These are phyloP conservation scores for Turritopsis rubra DNA, from an alignment of 30 jellyfish, hydroid and myxozoan species.

Conservation along the genomic window DNA sequence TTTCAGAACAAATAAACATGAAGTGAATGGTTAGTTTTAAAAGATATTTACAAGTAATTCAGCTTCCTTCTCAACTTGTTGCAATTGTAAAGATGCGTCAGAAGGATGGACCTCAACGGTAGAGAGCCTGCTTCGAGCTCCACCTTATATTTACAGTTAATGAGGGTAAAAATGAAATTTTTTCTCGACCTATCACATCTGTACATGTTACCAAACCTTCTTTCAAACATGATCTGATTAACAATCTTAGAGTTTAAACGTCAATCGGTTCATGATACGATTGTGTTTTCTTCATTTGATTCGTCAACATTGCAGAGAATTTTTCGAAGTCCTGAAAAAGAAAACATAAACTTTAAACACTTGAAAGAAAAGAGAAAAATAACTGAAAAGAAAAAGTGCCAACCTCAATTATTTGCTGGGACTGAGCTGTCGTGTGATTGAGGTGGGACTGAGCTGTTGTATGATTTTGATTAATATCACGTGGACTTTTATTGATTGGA, in stretches of 20 bases:
- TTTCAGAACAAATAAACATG: neutral
- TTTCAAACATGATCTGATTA: neutral
- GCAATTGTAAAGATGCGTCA: no score
- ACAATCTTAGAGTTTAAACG: neutral
- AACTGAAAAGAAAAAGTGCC: neutral
- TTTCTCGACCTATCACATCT: no score
- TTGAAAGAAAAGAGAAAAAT: neutral
- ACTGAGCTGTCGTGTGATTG: neutral
- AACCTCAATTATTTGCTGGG: slow-evolving; percentile 9
- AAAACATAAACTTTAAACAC: neutral
- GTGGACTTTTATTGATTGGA: neutral
- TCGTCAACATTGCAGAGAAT: slow-evolving; percentile 7
- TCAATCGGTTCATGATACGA: neutral
- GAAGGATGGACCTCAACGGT: no score
- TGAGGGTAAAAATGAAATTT: no score
- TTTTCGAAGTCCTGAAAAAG: slow-evolving; percentile 9
- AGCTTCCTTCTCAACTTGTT: no score
- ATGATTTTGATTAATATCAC: neutral
- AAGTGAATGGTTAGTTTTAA: neutral
- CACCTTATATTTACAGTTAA: no score
- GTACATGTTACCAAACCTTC: no score
- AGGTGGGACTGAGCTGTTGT: slow-evolving; percentile 1
- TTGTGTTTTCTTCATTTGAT: neutral
- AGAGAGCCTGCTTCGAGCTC: no score
- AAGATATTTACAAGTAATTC: neutral